A percentile compares a stretch with the other conserved stretches of the same genome.
These are phyloP conservation scores for Actinia equina DNA, from an alignment of 64 coral and sea anemone genomes.

Conservation along the genomic window DNA sequence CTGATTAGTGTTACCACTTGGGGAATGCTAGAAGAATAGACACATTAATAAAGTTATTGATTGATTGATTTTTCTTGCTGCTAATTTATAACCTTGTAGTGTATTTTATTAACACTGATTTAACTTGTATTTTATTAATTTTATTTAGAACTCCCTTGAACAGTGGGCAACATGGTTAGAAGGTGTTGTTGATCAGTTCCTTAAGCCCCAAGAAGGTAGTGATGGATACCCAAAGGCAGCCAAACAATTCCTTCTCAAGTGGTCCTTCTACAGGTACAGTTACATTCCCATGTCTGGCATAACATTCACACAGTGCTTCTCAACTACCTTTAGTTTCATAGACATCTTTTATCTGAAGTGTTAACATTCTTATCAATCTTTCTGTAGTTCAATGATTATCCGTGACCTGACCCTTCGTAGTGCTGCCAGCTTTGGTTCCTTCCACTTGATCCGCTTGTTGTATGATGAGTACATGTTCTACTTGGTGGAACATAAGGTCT, in stretches of 20 bases:
- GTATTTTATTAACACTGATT: too few species aligned
- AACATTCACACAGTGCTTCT: background rate
- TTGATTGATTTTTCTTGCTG: too few species aligned
- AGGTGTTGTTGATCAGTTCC: slow-evolving; percentile 91
- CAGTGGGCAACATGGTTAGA: slow-evolving; percentile 97
- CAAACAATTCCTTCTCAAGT: slow-evolving; percentile 93
- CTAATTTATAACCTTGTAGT: too few species aligned
- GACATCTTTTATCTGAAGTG: background rate
- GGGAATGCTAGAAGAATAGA: too few species aligned
- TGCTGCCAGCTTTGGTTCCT: slow-evolving; percentile 99
- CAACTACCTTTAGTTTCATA: too few species aligned
- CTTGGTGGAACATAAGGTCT: slow-evolving; percentile 95
- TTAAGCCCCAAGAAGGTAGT: slow-evolving; percentile 75
- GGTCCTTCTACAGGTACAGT: slow-evolving; percentile 98
- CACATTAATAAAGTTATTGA: too few species aligned
- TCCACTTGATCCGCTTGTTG: slow-evolving; percentile 90
- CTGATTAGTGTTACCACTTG: too few species aligned
- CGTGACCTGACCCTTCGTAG: slow-evolving; percentile 91
- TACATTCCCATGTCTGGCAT: too few species aligned
- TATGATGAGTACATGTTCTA: slow-evolving; percentile 99
- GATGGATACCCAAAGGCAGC: slow-evolving; percentile 92
- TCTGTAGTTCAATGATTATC: slow-evolving; percentile 93
- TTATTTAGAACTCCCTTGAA: slow-evolving; percentile 86
- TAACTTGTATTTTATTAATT: background rate
- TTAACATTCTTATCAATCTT: background rate